Evolutionary conservation across 2,113 vertebrate species (phyloP).

Genomic region (Oncorhynchus kisutch): DNA sequence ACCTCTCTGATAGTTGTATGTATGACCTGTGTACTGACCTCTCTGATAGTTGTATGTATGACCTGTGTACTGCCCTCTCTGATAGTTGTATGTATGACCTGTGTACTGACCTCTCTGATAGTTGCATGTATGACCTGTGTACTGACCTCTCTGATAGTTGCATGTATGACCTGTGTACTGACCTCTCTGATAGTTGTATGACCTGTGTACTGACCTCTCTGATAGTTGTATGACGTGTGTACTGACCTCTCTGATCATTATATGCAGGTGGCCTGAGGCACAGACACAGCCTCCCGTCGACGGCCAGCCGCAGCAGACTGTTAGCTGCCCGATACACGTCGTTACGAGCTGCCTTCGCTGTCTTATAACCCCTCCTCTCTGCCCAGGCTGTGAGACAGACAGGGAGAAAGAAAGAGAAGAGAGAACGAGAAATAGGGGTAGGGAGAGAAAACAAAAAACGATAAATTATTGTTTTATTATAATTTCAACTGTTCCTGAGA

Average conservation of each 20-base stretch:
- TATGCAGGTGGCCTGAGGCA: conserved; percentile 84
- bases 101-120: no score
- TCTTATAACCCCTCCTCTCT: conserved; percentile 87
- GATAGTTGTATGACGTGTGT: conserved; percentile 62
- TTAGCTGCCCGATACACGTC: conserved; percentile 89
- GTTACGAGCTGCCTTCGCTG: conserved; percentile 83
- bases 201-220: conserved; percentile 73
- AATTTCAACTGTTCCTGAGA: no score
- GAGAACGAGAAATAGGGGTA: background rate
- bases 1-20: no score
- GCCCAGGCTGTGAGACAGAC: conserved; percentile 81
- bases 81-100: background rate
- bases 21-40: no score
- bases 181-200: background rate
- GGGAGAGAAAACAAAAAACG: background rate
- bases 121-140: no score
- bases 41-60: background rate
- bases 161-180: no score
- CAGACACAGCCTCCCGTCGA: conserved; percentile 84
- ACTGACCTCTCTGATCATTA: conserved; percentile 50
- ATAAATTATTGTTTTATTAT: no score
- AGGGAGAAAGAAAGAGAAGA: background rate
- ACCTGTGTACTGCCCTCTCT: no score
- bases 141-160: no score
- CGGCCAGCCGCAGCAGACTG: conserved; percentile 82